Evolutionary conservation across 2,888 invertebrate species (phyloP).

Genomic region (Morpho achilles): DNA sequence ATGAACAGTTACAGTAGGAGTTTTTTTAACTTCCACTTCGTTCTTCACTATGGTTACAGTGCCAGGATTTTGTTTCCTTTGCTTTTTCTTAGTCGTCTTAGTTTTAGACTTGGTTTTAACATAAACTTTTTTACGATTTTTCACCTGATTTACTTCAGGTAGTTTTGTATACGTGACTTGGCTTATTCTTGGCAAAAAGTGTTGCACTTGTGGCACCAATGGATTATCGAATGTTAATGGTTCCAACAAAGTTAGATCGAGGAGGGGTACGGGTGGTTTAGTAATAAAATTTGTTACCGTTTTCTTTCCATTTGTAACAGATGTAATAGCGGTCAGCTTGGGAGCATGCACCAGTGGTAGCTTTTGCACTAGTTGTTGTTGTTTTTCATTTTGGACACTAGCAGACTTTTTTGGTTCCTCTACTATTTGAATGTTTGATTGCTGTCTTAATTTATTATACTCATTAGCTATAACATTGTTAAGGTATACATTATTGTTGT

Average conservation of each 20-base stretch:
- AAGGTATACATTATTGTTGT: conserved; percentile 45
- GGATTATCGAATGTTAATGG: conserved; percentile 69
- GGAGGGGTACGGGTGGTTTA: conserved; percentile 54
- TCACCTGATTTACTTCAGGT: conserved; percentile 41
- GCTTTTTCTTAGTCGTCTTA: conserved; percentile 42
- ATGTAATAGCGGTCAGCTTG: conserved; percentile 40
- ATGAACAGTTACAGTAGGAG: conserved; percentile 41
- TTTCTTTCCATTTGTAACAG: conserved; percentile 56
- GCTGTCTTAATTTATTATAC: conserved; percentile 36
- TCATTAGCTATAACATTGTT: conserved; percentile 39
- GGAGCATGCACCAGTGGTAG: conserved; percentile 41
- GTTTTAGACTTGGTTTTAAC: conserved; percentile 43
- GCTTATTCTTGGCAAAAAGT: conserved; percentile 62
- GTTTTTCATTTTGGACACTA: conserved; percentile 26
- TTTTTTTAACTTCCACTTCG: conserved; percentile 41
- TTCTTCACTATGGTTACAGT: conserved; percentile 35
- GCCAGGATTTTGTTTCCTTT: conserved; percentile 35
- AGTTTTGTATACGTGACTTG: conserved; percentile 55
- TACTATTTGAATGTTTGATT: conserved; percentile 42
- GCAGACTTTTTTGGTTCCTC: conserved; percentile 17
- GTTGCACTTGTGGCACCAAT: conserved; percentile 70
- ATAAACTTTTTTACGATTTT: conserved; percentile 52
- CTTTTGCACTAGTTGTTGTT: conserved; percentile 33
- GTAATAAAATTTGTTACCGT: conserved; percentile 55
- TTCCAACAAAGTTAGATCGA: conserved; percentile 63